These are phyloP conservation scores for Venusia cambrica DNA, from an alignment of 2,888 invertebrate genomes.

Conservation along the genomic window DNA sequence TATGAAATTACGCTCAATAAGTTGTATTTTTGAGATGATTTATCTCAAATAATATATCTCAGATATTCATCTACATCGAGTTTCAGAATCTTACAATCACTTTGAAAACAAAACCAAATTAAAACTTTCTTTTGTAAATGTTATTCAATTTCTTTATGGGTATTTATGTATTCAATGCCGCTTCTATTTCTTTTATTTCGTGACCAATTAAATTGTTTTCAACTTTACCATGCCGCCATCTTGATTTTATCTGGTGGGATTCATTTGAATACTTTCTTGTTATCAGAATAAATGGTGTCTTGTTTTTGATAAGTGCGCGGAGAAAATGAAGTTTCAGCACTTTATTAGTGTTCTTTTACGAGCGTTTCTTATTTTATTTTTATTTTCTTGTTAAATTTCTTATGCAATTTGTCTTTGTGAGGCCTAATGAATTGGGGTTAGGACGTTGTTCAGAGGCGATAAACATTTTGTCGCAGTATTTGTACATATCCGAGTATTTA, in stretches of 20 bases:
- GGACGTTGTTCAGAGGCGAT: conserved; percentile 12
- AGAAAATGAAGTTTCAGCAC: conserved; percentile 23
- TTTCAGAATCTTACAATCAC: too few relatives aligned
- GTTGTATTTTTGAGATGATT: conserved; percentile 1
- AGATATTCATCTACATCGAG: too few relatives aligned
- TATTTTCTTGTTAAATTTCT: conserved; percentile 16
- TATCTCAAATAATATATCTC: conserved; percentile 9
- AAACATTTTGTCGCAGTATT: conserved; percentile 8
- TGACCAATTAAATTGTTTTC: conserved; percentile 35
- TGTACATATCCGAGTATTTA: background rate
- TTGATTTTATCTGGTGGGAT: conserved; percentile 65
- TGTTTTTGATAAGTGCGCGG: conserved; percentile 39
- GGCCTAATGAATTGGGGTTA: conserved; percentile 14
- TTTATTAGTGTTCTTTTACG: conserved; percentile 26
- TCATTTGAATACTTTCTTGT: conserved; percentile 66
- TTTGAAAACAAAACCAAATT: conserved; percentile 26
- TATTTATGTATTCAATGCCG: conserved; percentile 72
- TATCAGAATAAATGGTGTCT: conserved; percentile 43
- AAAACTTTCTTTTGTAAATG: conserved; percentile 50
- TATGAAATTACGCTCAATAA: too few relatives aligned
- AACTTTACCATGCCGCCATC: conserved; percentile 33
- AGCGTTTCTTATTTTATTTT: conserved; percentile 17
- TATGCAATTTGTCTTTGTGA: conserved; percentile 14
- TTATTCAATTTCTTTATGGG: conserved; percentile 66
- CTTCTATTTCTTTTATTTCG: conserved; percentile 62